phyloP scores from a whole-genome alignment of 92 coral and sea anemone species.

The Heliopora coerulea region DNA sequence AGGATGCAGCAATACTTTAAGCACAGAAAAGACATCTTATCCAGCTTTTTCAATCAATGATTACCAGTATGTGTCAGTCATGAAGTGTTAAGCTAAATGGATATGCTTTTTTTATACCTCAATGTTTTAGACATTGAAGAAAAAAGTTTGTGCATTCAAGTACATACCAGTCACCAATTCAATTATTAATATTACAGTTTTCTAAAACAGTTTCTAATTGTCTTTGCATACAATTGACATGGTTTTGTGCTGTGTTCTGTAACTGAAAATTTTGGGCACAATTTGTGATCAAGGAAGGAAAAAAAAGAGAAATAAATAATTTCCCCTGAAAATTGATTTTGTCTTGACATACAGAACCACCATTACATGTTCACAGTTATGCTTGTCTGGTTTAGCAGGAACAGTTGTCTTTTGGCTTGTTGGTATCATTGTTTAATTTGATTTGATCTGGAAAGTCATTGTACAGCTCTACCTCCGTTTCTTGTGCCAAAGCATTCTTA shows the following conservation, averaged over 20 bases:
- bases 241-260: too few relatives aligned
- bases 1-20: too few relatives aligned
- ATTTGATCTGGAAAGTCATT: conserved; percentile 99
- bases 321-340: conserved; percentile 10
- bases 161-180: too few relatives aligned
- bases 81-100: too few relatives aligned
- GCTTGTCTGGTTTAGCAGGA: conserved; percentile 58
- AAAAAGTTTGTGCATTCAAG: too few relatives aligned
- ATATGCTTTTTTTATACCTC: too few relatives aligned
- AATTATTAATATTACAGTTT: too few relatives aligned
- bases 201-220: not conserved
- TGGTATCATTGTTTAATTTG: conserved; percentile 76
- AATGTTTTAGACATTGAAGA: too few relatives aligned
- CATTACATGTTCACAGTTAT: conserved; percentile 16
- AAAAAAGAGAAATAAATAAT: conserved; percentile 26
- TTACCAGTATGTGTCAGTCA: too few relatives aligned
- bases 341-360: conserved; percentile 2
- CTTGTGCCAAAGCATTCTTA: conserved; percentile 96
- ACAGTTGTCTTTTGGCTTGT: conserved; percentile 85
- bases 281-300: not conserved
- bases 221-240: too few relatives aligned
- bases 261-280: not conserved
- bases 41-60: too few relatives aligned
- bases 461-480: conserved; percentile 96
- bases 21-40: too few relatives aligned